Base-by-base conservation (phyloP, 2,113 vertebrate species). In the Rostratula benghalensis region DNA sequence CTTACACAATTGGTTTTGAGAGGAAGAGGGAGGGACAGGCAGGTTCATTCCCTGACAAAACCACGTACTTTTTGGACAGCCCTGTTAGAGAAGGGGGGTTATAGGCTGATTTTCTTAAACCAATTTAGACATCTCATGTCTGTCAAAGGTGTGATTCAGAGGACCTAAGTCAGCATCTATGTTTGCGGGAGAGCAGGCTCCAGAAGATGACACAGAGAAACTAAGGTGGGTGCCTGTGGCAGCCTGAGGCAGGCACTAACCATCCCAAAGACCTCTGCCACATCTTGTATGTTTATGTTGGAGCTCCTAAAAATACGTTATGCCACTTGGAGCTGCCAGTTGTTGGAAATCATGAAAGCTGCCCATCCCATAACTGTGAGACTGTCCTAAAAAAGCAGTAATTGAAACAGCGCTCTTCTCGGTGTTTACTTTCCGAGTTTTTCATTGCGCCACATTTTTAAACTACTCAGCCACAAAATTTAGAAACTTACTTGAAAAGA, bases 261-360 rank as follows among this genome's bases (percentile, higher is more conserved):
- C 15, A 5, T 61, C 83, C 80, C 8, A 0, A 69, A 89, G 93
- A 85, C 70, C 83, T 83, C 46, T 95, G 86, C 68, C 1, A 3
- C 54, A 87, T 91, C 89, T 93, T 73, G 65, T 51, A 28, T 86
- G 43, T 95, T 95, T 93, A 59, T 75, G 73, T 54, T 89, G 91
- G 71, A 92, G 73, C 61, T 81, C 83, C 82, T 73, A 84, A 89
- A 85, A 92, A 67, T 57, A 86, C 6, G 5, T 56, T 22, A 28
- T 6, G 48, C 68, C 73, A 65, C 79, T 87, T 6, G 6, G 86
- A 85, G 69, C 37, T 92, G 86, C 69, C 86, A 87, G 0, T 93
- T 81, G 41, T 80, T 93, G 87, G 74, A 96, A 96, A 89, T 67
- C 37, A 33, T 37, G 13, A 63, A 46, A 37, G 70, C 77, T 89